Conservation (phyloP, 2,888 invertebrate genomes). For the Pachymerium ferrugineum region DNA sequence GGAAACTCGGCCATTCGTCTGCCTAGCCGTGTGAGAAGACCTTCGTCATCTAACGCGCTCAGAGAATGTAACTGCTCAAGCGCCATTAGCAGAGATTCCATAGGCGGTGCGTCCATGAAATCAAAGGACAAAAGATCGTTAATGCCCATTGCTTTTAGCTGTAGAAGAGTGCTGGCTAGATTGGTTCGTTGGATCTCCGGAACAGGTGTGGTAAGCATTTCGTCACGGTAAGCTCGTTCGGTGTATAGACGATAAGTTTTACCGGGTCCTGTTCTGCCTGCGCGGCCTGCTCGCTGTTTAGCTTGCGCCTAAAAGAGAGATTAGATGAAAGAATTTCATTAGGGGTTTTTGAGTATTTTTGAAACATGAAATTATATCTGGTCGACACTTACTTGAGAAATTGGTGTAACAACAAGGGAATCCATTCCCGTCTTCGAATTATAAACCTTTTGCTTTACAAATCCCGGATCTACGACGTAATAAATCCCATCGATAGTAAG, state of each 20-base stretch:
- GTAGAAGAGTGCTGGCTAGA: conserved; percentile 89
- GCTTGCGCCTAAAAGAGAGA: conserved; percentile 72
- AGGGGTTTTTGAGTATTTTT: conserved; percentile 42
- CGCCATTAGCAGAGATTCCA: conserved; percentile 95
- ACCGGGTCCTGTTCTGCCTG: conserved; percentile 96
- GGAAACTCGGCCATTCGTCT: conserved; percentile 98
- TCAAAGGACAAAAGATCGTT: conserved; percentile 97
- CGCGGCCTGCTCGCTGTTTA: conserved; percentile 92
- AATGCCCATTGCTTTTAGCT: conserved; percentile 98
- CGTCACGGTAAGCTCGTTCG: conserved; percentile 95
- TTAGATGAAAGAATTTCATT: neutral
- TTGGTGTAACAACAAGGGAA: conserved; percentile 96
- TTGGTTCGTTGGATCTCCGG: conserved; percentile 99
- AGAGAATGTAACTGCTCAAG: conserved; percentile 93
- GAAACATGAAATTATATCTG: conserved; percentile 33
- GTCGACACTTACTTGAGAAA: conserved; percentile 66
- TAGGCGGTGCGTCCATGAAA: conserved; percentile 99
- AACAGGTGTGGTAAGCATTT: conserved; percentile 96
- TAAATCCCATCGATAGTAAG: conserved; percentile 98
- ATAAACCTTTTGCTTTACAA: conserved; percentile 98
- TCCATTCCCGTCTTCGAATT: conserved; percentile 99
- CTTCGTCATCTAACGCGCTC: conserved; percentile 92
- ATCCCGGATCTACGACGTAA: conserved; percentile 99
- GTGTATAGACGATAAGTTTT: conserved; percentile 96
- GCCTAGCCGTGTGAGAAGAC: conserved; percentile 55